phyloP scores from a whole-genome alignment of 2,113 vertebrate species.

The Uropsilus gracilis region DNA sequence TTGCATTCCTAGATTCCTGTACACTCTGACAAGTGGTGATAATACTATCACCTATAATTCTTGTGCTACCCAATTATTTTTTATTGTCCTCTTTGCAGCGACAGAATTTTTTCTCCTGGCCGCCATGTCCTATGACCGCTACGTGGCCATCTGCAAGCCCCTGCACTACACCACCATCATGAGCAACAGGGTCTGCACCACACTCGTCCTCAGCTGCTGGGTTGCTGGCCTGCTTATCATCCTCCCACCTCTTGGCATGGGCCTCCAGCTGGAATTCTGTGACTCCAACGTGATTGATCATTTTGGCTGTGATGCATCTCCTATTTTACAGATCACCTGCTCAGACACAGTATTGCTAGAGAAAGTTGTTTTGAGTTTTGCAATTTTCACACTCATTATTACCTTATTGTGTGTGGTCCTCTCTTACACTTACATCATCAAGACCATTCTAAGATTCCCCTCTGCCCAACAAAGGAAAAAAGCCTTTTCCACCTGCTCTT shows the following conservation, averaged over 20 bases:
- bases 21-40: constrained; percentile 57
- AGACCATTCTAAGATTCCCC: constrained; percentile 63
- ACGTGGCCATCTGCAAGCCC: constrained; percentile 66
- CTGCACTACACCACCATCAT: constrained; percentile 64
- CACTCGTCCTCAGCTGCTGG: constrained; percentile 42
- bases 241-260: constrained; percentile 58
- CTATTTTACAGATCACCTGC: constrained; percentile 73
- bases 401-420: constrained; percentile 59
- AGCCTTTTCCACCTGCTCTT: constrained; percentile 71
- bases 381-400: constrained; percentile 52
- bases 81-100: constrained; percentile 61
- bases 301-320: constrained; percentile 62
- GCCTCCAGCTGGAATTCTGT: constrained; percentile 73
- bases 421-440: constrained; percentile 66
- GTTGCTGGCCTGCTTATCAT: constrained; percentile 56
- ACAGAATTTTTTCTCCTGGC: constrained; percentile 76
- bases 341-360: constrained; percentile 61
- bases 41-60: constrained; percentile 65
- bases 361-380: constrained; percentile 46
- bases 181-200: constrained; percentile 44
- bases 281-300: constrained; percentile 67
- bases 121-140: constrained; percentile 70
- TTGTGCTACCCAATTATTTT: constrained; percentile 71
- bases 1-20: constrained; percentile 70
- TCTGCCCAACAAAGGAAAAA: constrained; percentile 68